Base-by-base conservation (phyloP, 2,888 invertebrate species). In the Metalampra italica region DNA sequence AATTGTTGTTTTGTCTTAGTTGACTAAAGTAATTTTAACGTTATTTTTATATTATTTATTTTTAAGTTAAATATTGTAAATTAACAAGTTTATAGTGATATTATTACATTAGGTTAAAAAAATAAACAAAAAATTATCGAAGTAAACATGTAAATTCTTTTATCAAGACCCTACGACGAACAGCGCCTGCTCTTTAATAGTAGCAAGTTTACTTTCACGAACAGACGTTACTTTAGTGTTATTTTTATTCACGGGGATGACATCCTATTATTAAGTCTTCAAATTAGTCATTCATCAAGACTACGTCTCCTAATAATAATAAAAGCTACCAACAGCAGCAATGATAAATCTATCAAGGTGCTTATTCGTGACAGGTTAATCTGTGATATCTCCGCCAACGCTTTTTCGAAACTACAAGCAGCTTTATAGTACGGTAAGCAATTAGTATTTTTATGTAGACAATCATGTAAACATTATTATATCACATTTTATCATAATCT, bases 41-140 rank as follows among this genome's bases (percentile, higher is more conserved):
- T 84, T 88, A 82, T 82, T 79, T 80, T 85, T 82, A 72, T 83
- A 86, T 86, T 88, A 89, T 89, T 89, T 88, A 88, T 88, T 88
- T 75, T 71, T 78, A 87, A 87, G 84, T 78, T 82, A 82, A 82
- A 76, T 71, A 72, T 79, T 88, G 87, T 89, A 85, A 86, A 88
- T 83, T 87, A 88, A 88, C 86, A 86, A 84, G 79, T 67, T 22
- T 62, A 68, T 86, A 86, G 86, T 77, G 71, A 76, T 82, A 78
- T 71, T 69, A 67, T 68, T 71, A 69, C 58, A 62, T 69, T 82
- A 80, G 75, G 68, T 66, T 78, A 80, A 70, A n/a, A n/a, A n/a
- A 64, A 66, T 71, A 67, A 59, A 55, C 52, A 62, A 60, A 54
- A n/a, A 51, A 47, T 38, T 14, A 32, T 39, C 13, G n/a, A 39